A percentile compares a stretch with the other conserved stretches of the same genome.
These are phyloP conservation scores for Rhopalosiphum maidis DNA, from an alignment of 1,140 invertebrate species.

Conservation along the genomic window DNA sequence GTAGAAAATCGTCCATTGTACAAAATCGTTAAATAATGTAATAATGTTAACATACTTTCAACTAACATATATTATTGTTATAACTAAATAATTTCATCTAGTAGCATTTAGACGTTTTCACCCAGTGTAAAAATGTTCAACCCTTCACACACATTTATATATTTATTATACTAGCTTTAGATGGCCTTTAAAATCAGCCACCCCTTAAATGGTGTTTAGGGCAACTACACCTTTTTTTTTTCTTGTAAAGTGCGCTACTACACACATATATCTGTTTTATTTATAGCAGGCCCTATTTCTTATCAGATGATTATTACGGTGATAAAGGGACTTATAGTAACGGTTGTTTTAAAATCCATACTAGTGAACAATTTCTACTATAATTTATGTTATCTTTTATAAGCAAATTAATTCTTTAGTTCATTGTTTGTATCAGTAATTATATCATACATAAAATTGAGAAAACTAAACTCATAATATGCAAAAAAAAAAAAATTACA, in stretches of 20 bases:
- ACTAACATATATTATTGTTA: neutral
- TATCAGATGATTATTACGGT: neutral
- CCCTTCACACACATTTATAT: neutral
- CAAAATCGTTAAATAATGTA: neutral
- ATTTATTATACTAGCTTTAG: neutral
- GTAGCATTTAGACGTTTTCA: neutral
- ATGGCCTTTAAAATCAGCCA: conserved; percentile 1
- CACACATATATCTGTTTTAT: neutral
- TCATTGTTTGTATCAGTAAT: neutral
- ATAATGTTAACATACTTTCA: neutral
- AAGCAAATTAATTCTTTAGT: neutral
- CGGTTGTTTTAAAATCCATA: neutral
- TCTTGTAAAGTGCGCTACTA: neutral
- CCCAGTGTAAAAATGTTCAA: neutral
- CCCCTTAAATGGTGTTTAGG: neutral
- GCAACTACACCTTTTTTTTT: neutral
- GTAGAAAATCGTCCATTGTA: neutral
- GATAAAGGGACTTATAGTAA: neutral
- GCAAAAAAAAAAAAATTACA: neutral
- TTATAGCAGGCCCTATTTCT: neutral
- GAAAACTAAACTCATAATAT: neutral
- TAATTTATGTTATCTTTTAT: neutral
- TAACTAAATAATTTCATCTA: neutral
- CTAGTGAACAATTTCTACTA: neutral
- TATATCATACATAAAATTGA: neutral